A percentile compares a stretch with the other conserved stretches of the same genome.
phyloP scores from a whole-genome alignment of 2,888 invertebrate species.

The Leptura quadrifasciata region DNA sequence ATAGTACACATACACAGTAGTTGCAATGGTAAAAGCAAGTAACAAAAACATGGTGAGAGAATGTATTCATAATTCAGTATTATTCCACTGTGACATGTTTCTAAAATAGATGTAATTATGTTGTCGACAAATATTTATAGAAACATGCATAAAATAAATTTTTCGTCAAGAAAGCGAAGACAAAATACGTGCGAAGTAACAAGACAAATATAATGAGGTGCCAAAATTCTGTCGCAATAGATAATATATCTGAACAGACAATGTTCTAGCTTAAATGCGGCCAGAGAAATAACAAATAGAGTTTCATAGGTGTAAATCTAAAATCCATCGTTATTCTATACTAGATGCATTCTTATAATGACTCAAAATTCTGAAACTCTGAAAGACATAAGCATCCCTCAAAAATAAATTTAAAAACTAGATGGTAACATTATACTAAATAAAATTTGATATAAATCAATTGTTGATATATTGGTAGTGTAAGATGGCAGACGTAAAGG shows the following conservation, averaged over 20 bases:
- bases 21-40: no score
- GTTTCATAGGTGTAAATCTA: neutral
- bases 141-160: conserved; percentile 28
- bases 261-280: neutral
- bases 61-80: neutral
- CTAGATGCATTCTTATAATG: neutral
- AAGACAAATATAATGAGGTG: conserved; percentile 30
- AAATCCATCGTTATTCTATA: neutral
- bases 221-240: conserved; percentile 33
- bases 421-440: no score
- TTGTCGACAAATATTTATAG: conserved; percentile 39
- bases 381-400: no score
- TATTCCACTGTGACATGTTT: neutral
- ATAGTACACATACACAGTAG: no score
- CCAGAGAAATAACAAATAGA: neutral
- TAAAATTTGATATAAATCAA: no score
- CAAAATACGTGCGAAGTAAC: conserved; percentile 27
- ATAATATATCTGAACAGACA: neutral
- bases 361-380: no score
- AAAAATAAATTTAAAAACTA: no score
- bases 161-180: conserved; percentile 37
- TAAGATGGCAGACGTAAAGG: no score
- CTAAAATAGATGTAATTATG: conserved; percentile 19
- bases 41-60: neutral
- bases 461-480: no score